A percentile compares a stretch with the other conserved stretches of the same genome.
These are phyloP conservation scores for Asobara japonica DNA, from an alignment of 1,140 invertebrate species.

Conservation along the genomic window DNA sequence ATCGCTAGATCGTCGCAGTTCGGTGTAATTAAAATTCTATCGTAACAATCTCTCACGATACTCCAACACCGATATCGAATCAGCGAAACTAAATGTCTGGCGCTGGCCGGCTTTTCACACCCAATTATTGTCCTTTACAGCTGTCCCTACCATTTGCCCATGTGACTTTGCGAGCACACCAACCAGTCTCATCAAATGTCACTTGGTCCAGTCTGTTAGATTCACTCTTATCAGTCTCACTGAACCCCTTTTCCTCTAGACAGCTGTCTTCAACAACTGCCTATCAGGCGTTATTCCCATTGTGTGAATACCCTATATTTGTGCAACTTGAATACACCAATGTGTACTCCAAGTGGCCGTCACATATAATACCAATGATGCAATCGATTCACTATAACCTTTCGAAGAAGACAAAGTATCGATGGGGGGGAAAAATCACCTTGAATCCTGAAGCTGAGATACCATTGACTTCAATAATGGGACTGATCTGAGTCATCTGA, in stretches of 20 bases:
- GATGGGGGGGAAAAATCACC: slow-evolving; percentile 39
- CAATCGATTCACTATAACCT: slow-evolving; percentile 45
- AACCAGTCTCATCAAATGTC: not conserved
- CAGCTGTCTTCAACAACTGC: not conserved
- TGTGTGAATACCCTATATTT: not conserved
- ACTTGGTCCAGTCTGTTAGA: not conserved
- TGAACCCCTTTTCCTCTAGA: not conserved
- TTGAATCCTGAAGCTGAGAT: slow-evolving; percentile 27
- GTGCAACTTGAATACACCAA: not conserved
- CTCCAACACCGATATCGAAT: slow-evolving; percentile 31
- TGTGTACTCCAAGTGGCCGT: slow-evolving; percentile 27
- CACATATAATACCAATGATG: slow-evolving; percentile 37
- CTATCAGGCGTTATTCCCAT: not conserved
- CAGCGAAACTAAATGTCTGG: not conserved
- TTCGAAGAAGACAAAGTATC: slow-evolving; percentile 38
- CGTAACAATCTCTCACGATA: not conserved
- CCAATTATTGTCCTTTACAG: slow-evolving; percentile 41
- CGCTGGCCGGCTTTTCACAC: slow-evolving; percentile 38
- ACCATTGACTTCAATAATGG: slow-evolving; percentile 40
- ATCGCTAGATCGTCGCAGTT: not conserved
- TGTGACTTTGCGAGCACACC: not conserved
- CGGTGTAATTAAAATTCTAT: not conserved
- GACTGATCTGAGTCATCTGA: slow-evolving; percentile 8
- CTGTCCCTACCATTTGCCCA: not conserved
- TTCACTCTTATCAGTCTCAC: not conserved